Evolutionary conservation across 23 tunicate genomes (phyloP).

Genomic region (Styela plicata): DNA sequence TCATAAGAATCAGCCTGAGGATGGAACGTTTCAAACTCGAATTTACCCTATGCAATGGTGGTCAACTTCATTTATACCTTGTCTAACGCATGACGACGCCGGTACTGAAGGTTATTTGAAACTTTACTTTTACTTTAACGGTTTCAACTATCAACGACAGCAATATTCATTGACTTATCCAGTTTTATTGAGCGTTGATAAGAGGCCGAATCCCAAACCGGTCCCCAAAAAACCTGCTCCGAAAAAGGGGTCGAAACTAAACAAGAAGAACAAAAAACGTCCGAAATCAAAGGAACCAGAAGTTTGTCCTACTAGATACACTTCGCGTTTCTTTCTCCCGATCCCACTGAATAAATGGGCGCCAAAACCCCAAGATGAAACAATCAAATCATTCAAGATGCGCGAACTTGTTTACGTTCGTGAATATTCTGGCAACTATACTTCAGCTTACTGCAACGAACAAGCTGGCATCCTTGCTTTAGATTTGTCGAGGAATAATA

Average conservation of each 20-base stretch:
- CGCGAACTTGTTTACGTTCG: constrained; percentile 3
- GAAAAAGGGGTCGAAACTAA: not conserved
- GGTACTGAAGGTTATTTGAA: not conserved
- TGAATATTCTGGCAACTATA: not conserved
- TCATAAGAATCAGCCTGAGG: not conserved
- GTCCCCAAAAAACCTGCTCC: not conserved
- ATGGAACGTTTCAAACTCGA: not conserved
- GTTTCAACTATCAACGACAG: not conserved
- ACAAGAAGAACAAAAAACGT: not conserved
- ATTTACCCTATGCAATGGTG: constrained; percentile 5
- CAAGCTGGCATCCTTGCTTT: not conserved
- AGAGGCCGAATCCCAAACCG: not conserved
- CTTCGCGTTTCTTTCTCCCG: constrained; percentile 1
- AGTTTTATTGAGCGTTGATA: not conserved
- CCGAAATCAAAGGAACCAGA: not conserved
- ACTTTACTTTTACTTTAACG: constrained; percentile 7
- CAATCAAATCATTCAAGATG: not conserved
- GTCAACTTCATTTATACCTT: not conserved
- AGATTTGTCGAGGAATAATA: not conserved
- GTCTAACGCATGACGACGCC: not conserved
- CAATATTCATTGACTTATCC: not conserved
- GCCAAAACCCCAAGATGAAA: not conserved
- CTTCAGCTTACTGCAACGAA: constrained; percentile 16
- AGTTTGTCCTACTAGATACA: not conserved
- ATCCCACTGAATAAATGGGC: constrained; percentile 10